Evolutionary conservation across 2,888 invertebrate species (phyloP).

Genomic region (Rotaria magnacalcarata): DNA sequence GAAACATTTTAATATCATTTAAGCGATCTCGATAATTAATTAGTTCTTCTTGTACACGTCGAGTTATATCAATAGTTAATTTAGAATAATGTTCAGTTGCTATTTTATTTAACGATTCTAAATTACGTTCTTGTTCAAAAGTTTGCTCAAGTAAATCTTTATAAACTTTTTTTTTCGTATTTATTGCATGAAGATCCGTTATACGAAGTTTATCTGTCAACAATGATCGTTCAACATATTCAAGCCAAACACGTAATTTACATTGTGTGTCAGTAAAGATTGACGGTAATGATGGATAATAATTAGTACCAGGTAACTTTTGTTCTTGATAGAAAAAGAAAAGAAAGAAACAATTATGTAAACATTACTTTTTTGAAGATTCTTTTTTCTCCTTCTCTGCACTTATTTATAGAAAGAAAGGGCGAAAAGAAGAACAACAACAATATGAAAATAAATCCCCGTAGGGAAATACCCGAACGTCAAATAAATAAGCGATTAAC

Average conservation of each 20-base stretch:
- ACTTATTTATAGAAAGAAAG: background rate
- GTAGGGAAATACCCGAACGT: background rate
- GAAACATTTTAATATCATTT: background rate
- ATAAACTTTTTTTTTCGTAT: background rate
- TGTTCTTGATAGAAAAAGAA: background rate
- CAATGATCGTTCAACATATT: constrained; percentile 16
- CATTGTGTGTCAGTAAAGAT: background rate
- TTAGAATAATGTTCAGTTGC: background rate
- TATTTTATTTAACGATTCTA: background rate
- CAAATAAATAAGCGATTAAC: background rate
- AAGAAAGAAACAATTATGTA: background rate
- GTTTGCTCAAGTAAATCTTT: constrained; percentile 27
- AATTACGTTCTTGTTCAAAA: background rate
- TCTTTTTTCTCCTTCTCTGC: too few relatives aligned
- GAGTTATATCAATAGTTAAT: background rate
- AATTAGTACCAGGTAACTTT: background rate
- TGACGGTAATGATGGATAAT: background rate
- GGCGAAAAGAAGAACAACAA: background rate
- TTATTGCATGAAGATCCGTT: background rate
- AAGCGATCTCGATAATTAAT: background rate
- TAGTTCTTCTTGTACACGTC: constrained; percentile 15
- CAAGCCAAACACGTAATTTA: background rate
- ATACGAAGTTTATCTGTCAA: background rate
- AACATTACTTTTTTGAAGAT: too few relatives aligned
- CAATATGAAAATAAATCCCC: background rate